Evolutionary conservation across 2,888 invertebrate species (phyloP), one percentile per base, ranked within the genome.

Genomic region (Chloromyia formosa): DNA sequence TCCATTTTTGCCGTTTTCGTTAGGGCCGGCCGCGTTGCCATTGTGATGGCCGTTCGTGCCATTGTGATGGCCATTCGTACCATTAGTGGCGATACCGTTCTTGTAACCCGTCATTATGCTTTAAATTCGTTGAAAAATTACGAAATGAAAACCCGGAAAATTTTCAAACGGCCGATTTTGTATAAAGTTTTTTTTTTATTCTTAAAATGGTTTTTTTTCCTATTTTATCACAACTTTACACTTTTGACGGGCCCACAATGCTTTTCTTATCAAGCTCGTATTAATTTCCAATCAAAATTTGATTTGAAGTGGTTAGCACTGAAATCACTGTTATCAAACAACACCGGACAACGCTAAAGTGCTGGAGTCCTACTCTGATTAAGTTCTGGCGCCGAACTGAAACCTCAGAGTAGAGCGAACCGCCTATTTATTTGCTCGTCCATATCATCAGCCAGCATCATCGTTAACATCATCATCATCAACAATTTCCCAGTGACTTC

Each of bases 51-150:
- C 79, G 75, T 78, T 80, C 75, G 78, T 77, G 56, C 74, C 76
- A 20, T 58, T 58, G 3, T 35, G 27, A 4, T 42, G 40, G 62
- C 62, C 62, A 40, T 62, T 62, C 16, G 40, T 35, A 42, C 42
- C 42, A 42, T 62, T 62, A 18, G n/a, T 35, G 12, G 27, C 40
- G n/a, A 27, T 20, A 12, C 77, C 79, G 60, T 80, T 77, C 68
- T 78, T 78, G 73, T 79, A 81, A 73, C 82, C 81, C 40, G 82
- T 82, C 82, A 82, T 82, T 76, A 76, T 73, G 20, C 16, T 56
- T 20, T 18, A 56, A 20, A 18, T 7, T 20, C 56, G 56, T 20
- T 56, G 18, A 20, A 20, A 49, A n/a, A 10, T n/a, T 49, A 49
- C 12, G 14, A 35, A 35, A 35, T 35, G 7, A 7, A 35, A 35